phyloP scores from a whole-genome alignment of 1,140 invertebrate species.

The Onthophagus taurus region DNA sequence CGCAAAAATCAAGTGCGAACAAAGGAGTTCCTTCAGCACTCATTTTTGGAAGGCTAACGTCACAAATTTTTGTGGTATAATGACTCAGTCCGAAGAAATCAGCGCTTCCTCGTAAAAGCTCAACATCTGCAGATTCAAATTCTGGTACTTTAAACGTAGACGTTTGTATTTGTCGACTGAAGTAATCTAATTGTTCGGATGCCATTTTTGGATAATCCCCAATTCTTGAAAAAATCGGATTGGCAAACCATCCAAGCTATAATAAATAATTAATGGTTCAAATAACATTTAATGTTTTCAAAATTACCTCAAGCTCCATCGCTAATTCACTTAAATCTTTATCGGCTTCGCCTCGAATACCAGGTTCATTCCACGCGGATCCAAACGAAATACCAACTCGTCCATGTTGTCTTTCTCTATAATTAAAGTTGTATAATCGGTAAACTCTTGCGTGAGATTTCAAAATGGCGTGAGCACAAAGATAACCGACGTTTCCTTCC shows the following conservation, averaged over 20 bases:
- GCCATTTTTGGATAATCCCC: slow-evolving; percentile 53
- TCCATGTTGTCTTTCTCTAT: slow-evolving; percentile 13
- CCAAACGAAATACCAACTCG: slow-evolving; percentile 44
- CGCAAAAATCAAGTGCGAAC: background rate
- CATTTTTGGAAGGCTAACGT: slow-evolving; percentile 14
- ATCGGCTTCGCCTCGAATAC: slow-evolving; percentile 35
- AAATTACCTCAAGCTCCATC: slow-evolving; percentile 29
- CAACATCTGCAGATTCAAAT: slow-evolving; percentile 48
- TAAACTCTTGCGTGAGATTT: slow-evolving; percentile 37
- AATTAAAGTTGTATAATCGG: slow-evolving; percentile 37
- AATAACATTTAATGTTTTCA: background rate
- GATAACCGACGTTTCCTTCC: slow-evolving; percentile 34
- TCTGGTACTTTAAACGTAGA: slow-evolving; percentile 44
- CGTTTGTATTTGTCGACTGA: slow-evolving; percentile 47
- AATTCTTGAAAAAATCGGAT: slow-evolving; percentile 48
- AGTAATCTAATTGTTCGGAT: slow-evolving; percentile 43
- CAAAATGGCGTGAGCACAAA: slow-evolving; percentile 36
- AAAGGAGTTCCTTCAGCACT: slow-evolving; percentile 29
- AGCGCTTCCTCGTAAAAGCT: slow-evolving; percentile 43
- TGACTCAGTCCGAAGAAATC: slow-evolving; percentile 51
- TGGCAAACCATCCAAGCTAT: slow-evolving; percentile 49
- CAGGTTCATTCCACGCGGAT: slow-evolving; percentile 39
- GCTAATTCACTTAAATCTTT: slow-evolving; percentile 37
- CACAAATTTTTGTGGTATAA: slow-evolving; percentile 38
- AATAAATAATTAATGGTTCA: background rate